Base-by-base conservation (phyloP, 2,797 vertebrate species). In the Falco rusticolus region DNA sequence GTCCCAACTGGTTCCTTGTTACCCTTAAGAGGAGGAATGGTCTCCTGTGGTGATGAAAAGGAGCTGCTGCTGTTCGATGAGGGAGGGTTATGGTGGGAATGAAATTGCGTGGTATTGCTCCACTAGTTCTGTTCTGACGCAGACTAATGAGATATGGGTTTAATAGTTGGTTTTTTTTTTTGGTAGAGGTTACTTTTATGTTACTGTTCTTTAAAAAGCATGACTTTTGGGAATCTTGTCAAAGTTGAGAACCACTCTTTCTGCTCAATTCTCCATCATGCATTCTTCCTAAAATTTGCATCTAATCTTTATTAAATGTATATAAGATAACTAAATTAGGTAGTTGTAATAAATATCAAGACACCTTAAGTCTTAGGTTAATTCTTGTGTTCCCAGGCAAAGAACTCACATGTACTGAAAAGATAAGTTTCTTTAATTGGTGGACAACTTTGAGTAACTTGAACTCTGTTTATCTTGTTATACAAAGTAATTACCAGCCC, bases 41-140 rank as follows among this genome's bases (percentile, higher is more conserved):
- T 95, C 95, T 95, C 96, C 94, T 96, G 94, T 93, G 89, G 96
- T 87, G 89, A 94, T 94, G 90, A 95, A 95, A 95, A 95, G 90
- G 89, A 95, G 51, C 50, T 93, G 88, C 96, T 94, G 80, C 80
- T 88, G 78, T 29, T 96, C 6, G 1, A 0, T 77, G 71, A 93
- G 69, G 68, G 87, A 82, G 53, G 60, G 86, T 16, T 90, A 13
- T 45, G 63, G 33, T 85, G 65, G 57, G 61, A 77, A 85, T 93
- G 60, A 60, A 93, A 76, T 77, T 81, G 71, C 9, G 2, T 72
- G 20, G 28, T 81, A 65, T 84, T 84, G 66, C 89, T 77, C 59
- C 93, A 51, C 59, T 78, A 56, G 48, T 83, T 76, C 45, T 83
- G 16, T 75, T 81, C 19, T 81, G 45, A 79, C 8, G 6, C 69